A percentile compares a stretch with the other conserved stretches of the same genome.
Evolutionary conservation across 2,113 vertebrate species (phyloP).

Genomic region (Coregonus clupeaformis): DNA sequence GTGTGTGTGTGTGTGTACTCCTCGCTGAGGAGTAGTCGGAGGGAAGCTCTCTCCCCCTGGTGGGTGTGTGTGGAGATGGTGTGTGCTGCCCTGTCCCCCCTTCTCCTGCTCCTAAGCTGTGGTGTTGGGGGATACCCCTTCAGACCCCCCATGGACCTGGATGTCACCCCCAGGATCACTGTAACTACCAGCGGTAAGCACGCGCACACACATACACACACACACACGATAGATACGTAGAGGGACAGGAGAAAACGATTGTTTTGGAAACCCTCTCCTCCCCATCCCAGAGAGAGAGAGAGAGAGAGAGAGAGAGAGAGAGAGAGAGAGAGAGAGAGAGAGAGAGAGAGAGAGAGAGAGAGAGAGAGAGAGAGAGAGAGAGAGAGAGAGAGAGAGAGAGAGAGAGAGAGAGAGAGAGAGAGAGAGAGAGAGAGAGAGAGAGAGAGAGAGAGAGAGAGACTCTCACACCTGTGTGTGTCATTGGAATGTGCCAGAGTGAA

Average conservation of each 20-base stretch:
- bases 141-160: conserved; percentile 67
- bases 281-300: no score
- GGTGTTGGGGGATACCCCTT: conserved; percentile 59
- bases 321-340: no score
- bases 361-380: no score
- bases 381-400: no score
- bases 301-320: no score
- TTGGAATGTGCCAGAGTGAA: no score
- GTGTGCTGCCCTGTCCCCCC: conserved; percentile 19
- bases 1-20: conserved; percentile 22
- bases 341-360: no score
- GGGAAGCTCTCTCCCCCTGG: background rate
- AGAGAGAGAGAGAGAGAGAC: no score
- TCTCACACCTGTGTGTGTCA: no score
- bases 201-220: background rate
- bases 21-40: conserved; percentile 18
- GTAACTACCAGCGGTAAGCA: conserved; percentile 64
- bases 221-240: background rate
- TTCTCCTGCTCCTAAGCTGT: conserved; percentile 59
- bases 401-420: no score
- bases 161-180: conserved; percentile 71
- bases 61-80: conserved; percentile 22
- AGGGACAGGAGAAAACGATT: background rate
- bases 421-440: no score
- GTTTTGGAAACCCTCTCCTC: background rate